phyloP scores from a whole-genome alignment of 2,797 vertebrate genomes.

The Melanotaenia trifasciata region DNA sequence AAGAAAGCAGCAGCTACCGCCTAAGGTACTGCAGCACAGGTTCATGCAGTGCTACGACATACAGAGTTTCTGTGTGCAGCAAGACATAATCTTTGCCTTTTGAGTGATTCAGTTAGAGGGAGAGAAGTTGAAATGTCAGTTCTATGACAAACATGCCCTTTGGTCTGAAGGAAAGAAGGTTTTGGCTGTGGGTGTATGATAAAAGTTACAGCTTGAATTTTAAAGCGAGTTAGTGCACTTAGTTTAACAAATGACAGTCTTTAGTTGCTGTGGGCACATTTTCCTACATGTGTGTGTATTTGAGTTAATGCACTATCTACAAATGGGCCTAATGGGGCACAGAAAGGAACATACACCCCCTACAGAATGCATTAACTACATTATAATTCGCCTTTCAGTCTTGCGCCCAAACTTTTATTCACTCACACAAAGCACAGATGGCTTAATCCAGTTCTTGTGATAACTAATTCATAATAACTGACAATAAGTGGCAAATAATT shows the following conservation, averaged over 20 bases:
- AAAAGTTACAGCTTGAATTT: slow-evolving; percentile 68
- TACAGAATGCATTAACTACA: slow-evolving; percentile 33
- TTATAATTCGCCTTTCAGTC: slow-evolving; percentile 36
- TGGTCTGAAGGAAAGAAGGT: slow-evolving; percentile 61
- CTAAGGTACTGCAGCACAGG: slow-evolving; percentile 50
- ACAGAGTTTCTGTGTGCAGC: slow-evolving; percentile 54
- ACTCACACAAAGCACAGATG: slow-evolving; percentile 18
- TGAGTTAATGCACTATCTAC: slow-evolving; percentile 38
- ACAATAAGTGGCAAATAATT: slow-evolving; percentile 13
- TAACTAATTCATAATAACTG: slow-evolving; percentile 40
- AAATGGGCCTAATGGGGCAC: slow-evolving; percentile 72
- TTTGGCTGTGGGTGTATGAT: slow-evolving; percentile 61
- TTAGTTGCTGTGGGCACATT: slow-evolving; percentile 20
- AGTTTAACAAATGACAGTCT: slow-evolving; percentile 59
- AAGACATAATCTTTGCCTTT: slow-evolving; percentile 76
- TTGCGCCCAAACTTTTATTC: slow-evolving; percentile 24
- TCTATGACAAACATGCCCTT: slow-evolving; percentile 70
- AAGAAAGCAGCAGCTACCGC: slow-evolving; percentile 43
- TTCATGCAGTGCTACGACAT: slow-evolving; percentile 46
- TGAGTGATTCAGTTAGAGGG: slow-evolving; percentile 63
- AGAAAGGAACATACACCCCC: slow-evolving; percentile 33
- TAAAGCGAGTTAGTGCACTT: slow-evolving; percentile 37
- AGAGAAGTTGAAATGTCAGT: slow-evolving; percentile 73
- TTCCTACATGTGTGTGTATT: slow-evolving; percentile 19
- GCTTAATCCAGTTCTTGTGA: slow-evolving; percentile 23